A percentile compares a stretch with the other conserved stretches of the same genome.
phyloP scores from a whole-genome alignment of 2,888 invertebrate genomes.

The Leptopilina syphax region DNA sequence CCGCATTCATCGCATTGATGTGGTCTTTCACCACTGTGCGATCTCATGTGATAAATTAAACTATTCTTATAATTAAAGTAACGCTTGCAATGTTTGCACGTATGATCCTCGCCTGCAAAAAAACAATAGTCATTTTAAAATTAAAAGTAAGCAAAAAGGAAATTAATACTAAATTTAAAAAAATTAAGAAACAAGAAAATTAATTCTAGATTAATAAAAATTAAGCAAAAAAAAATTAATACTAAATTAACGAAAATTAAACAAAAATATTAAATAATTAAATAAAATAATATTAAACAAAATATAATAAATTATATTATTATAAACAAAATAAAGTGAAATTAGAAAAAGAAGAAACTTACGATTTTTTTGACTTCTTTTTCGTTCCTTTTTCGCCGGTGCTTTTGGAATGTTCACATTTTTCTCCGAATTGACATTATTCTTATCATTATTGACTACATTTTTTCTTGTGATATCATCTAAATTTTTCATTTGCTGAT shows the following conservation, averaged over 20 bases:
- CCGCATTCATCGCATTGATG: slow-evolving; percentile 89
- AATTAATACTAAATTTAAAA: too few relatives aligned
- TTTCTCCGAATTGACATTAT: slow-evolving; percentile 62
- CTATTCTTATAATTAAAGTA: slow-evolving; percentile 91
- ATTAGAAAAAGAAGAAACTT: slow-evolving; percentile 26
- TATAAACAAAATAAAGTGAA: not conserved
- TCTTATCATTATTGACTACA: slow-evolving; percentile 60
- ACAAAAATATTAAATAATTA: too few relatives aligned
- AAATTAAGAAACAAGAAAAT: too few relatives aligned
- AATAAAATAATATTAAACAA: not conserved
- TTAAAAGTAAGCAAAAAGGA: too few relatives aligned
- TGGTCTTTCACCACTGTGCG: slow-evolving; percentile 87
- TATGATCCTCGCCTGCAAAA: slow-evolving; percentile 73
- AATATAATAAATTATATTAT: not conserved
- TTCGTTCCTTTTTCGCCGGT: slow-evolving; percentile 68
- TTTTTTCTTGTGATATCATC: slow-evolving; percentile 58
- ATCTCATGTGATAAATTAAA: slow-evolving; percentile 88
- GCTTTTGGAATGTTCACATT: slow-evolving; percentile 65
- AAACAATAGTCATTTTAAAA: not conserved
- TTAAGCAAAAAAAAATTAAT: too few relatives aligned
- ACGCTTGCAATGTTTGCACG: slow-evolving; percentile 84
- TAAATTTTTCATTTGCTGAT: slow-evolving; percentile 58
- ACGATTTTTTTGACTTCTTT: slow-evolving; percentile 60
- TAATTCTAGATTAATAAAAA: too few relatives aligned
- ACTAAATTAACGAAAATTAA: too few relatives aligned